Conservation (phyloP, 2,113 vertebrate species). For the Mesocricetus auratus region DNA sequence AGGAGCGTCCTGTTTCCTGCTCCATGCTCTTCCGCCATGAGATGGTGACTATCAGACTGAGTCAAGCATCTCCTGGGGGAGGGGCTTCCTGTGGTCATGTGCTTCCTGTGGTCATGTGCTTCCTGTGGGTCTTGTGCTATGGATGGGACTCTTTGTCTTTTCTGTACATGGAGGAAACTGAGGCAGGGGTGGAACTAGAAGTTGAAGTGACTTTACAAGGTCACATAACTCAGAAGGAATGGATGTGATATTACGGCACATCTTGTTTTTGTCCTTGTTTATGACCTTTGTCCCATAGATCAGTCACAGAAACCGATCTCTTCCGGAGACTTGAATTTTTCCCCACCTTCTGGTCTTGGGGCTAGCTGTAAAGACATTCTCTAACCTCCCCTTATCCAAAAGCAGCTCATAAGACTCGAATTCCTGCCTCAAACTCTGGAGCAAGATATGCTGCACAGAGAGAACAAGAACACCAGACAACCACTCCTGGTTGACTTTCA, state of each 20-base stretch:
- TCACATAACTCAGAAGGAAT: not conserved
- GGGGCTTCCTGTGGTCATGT: too few species aligned
- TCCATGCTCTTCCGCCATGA: not conserved
- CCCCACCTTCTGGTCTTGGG: not conserved
- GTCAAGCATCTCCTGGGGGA: not conserved
- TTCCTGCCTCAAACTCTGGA: not conserved
- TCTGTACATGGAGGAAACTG: not conserved
- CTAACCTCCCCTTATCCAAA: not conserved
- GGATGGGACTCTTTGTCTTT: not conserved
- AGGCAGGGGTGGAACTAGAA: not conserved
- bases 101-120: not conserved
- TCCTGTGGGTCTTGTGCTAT: not conserved
- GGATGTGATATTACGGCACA: not conserved
- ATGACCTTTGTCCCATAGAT: not conserved
- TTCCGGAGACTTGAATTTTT: not conserved
- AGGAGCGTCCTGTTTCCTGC: not conserved
- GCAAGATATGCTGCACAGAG: not conserved
- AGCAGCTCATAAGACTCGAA: not conserved
- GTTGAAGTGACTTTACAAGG: not conserved
- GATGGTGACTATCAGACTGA: not conserved
- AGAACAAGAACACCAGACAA: not conserved
- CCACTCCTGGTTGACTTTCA: not conserved
- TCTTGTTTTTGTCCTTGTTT: not conserved
- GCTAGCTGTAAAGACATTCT: not conserved
- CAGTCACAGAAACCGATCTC: not conserved